Base-by-base conservation (phyloP, 1,140 invertebrate species). In the Drosophila cardini region DNA sequence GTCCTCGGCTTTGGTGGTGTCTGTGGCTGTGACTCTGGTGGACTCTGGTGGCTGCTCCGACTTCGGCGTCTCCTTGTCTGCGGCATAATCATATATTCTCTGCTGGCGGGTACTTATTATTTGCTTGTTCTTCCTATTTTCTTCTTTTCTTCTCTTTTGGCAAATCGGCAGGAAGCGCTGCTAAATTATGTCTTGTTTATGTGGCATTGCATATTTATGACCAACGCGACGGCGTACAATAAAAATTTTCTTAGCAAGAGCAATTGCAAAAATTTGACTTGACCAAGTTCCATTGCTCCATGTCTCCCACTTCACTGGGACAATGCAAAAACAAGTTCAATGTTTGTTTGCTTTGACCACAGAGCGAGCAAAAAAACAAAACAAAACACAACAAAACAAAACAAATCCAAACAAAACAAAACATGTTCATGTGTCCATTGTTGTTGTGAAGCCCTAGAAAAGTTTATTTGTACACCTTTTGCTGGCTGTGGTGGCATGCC, bases 121-220 rank as follows among this genome's bases (percentile, higher is more conserved):
- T 87, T 89, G 65, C 76, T 77, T 83, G 63, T 82, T 78, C 83
- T 52, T 55, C 43, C 16, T 8, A 46, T 9, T 26, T 60, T 34
- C 48, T 36, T 18, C 10, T 50, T 34, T 16, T 55, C 57, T 68
- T 80, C n/a, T 68, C 21, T 85, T 90, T 90, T 85, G 85, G 86
- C 81, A 90, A 90, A 82, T 85, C 78, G 78, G 85, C 86, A 85
- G 81, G 85, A 90, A 90, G 81, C 70, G 50, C 83, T 72, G 71
- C 80, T 90, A 90, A 90, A 90, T 90, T 90, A 90, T 90, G 85
- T 90, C 80, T 90, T 90, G 85, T 90, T 90, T 90, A 90, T 90
- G 80, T 90, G 86, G 78, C 84, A 89, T 62, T 80, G 84, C 83
- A 86, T 86, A 86, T 86, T 86, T 86, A 86, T 86, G 83, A 53